These are phyloP conservation scores for Hoplodrina ambigua DNA, from an alignment of 2,888 invertebrate species.

Conservation along the genomic window DNA sequence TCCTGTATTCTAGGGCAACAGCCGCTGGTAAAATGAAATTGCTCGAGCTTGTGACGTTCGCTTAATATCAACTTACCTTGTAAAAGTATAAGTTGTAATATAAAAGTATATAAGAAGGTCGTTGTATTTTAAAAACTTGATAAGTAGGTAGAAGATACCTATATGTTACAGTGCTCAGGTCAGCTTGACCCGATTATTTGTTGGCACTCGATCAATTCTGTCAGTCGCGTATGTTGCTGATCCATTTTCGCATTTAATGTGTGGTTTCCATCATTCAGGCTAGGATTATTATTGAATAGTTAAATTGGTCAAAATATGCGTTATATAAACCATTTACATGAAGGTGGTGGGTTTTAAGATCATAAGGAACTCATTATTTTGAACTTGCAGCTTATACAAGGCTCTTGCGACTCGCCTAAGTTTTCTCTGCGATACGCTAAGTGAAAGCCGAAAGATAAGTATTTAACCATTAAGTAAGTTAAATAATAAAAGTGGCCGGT, in stretches of 20 bases:
- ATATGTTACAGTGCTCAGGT: conserved; percentile 64
- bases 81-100: conserved; percentile 30
- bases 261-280: conserved; percentile 61
- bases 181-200: conserved; percentile 73
- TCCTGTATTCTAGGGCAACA: conserved; percentile 18
- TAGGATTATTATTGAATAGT: conserved; percentile 48
- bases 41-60: conserved; percentile 1
- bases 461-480: conserved; percentile 29
- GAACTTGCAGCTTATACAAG: conserved; percentile 17
- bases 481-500: conserved; percentile 30
- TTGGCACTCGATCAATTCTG: conserved; percentile 79
- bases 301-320: conserved; percentile 22
- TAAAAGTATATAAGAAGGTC: conserved; percentile 36
- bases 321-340: conserved; percentile 32
- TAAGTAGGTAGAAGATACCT: conserved; percentile 58
- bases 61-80: conserved; percentile 31
- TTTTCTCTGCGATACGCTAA: conserved; percentile 24
- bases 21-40: conserved; percentile 31
- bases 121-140: conserved; percentile 64
- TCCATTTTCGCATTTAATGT: conserved; percentile 77
- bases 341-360: background rate
- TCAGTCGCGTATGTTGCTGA: conserved; percentile 73
- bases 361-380: conserved; percentile 12
- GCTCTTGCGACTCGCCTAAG: conserved; percentile 22
- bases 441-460: conserved; percentile 34